Evolutionary conservation across 2,113 vertebrate genomes (phyloP).

Genomic region (Falco punctatus): DNA sequence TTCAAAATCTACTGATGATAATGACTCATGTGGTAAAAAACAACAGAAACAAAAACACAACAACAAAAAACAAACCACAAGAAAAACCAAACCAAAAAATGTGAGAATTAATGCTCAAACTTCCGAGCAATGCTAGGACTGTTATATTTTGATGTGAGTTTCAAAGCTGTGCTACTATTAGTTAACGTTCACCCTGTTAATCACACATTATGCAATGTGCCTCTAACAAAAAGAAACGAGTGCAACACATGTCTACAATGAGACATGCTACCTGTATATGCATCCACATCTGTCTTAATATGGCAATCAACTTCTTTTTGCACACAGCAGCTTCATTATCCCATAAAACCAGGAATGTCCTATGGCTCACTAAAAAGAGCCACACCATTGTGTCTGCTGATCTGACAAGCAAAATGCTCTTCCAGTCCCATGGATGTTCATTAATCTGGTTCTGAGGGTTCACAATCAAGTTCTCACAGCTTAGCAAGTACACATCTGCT

Average conservation of each 20-base stretch:
- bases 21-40: neutral
- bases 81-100: neutral
- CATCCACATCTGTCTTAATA: too few species aligned
- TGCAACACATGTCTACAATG: rapidly evolving
- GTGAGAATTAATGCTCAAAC: neutral
- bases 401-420: neutral
- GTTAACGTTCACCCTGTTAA: neutral
- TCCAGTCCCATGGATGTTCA: neutral
- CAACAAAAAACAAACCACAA: neutral
- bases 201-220: neutral
- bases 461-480: neutral
- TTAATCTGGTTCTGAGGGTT: neutral
- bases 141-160: neutral
- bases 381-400: neutral
- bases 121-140: neutral
- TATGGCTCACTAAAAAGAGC: neutral
- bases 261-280: neutral
- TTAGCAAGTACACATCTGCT: slow-evolving; percentile 6
- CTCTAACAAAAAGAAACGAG: neutral
- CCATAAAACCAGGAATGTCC: neutral
- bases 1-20: neutral
- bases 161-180: neutral
- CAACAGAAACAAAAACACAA: neutral
- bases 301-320: neutral
- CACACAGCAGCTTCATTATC: neutral